Conservation (phyloP, 2,797 vertebrate genomes). For the Argyrosomus regius region DNA sequence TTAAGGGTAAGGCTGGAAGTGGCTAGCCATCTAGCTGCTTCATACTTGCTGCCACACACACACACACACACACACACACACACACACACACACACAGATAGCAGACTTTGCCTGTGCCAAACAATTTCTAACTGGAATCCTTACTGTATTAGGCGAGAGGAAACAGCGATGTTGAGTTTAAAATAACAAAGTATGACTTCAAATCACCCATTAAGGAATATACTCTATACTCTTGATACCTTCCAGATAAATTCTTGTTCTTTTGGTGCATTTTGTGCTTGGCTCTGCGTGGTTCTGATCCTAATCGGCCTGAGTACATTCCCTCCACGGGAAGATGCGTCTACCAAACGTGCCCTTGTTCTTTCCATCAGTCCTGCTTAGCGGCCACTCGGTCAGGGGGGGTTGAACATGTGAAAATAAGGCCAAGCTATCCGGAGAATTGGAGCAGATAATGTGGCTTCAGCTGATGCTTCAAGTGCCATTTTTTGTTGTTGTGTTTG, state of each 20-base stretch:
- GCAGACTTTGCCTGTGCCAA: constrained; percentile 18
- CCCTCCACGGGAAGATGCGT: constrained; percentile 12
- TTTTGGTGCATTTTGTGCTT: constrained; percentile 31
- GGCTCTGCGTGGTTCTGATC: constrained; percentile 11
- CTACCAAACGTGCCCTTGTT: constrained; percentile 31
- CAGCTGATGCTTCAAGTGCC: constrained; percentile 23
- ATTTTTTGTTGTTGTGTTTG: constrained; percentile 24
- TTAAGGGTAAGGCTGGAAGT: constrained; percentile 34
- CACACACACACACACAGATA: background rate
- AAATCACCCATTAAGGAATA: background rate
- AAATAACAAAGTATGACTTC: background rate
- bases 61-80: background rate
- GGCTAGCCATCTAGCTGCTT: constrained; percentile 29
- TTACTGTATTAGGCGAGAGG: constrained; percentile 2
- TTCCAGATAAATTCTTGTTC: constrained; percentile 13
- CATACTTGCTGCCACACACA: constrained; percentile 6
- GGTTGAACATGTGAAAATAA: constrained; percentile 32
- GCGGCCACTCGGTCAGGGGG: constrained; percentile 18
- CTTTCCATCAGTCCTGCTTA: constrained; percentile 32
- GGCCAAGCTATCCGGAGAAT: constrained; percentile 42
- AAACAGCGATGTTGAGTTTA: background rate
- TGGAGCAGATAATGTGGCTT: constrained; percentile 52
- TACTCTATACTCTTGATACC: background rate
- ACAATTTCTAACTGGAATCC: constrained; percentile 17
- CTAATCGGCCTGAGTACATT: constrained; percentile 7